phyloP scores from a whole-genome alignment of 2,888 invertebrate genomes.

The Sarcophaga rosellei region DNA sequence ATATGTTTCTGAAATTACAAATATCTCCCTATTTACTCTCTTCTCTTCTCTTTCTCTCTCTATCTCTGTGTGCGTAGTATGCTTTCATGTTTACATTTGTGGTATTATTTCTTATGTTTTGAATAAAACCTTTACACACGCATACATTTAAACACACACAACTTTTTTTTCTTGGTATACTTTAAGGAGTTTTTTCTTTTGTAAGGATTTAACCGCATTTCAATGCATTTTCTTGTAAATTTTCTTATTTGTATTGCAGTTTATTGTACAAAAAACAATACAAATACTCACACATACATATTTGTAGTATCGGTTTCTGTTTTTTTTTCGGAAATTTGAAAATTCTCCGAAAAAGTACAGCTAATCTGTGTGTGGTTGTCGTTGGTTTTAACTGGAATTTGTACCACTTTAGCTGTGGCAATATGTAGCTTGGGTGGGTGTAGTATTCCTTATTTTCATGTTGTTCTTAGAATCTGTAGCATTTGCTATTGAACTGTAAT shows the following conservation, averaged over 20 bases:
- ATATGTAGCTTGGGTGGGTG: neutral
- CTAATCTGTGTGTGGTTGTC: slow-evolving; percentile 60
- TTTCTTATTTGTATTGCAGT: neutral
- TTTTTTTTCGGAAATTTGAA: slow-evolving; percentile 35
- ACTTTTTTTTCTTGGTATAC: neutral
- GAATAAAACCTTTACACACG: slow-evolving; percentile 3
- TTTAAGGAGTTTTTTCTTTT: neutral
- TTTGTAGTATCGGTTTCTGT: slow-evolving; percentile 58
- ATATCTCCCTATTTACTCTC: neutral
- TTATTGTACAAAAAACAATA: too few relatives aligned
- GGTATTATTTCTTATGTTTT: slow-evolving; percentile 8
- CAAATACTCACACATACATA: slow-evolving; percentile 51
- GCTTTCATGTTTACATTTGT: neutral
- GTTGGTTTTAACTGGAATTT: slow-evolving; percentile 4
- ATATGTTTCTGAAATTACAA: slow-evolving; percentile 36
- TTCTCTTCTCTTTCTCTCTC: neutral
- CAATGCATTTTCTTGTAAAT: slow-evolving; percentile 48
- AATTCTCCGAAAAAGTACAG: slow-evolving; percentile 35
- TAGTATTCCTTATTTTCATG: neutral
- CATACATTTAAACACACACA: neutral
- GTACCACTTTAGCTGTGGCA: neutral
- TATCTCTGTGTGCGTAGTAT: neutral
- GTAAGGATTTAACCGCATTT: slow-evolving; percentile 47
- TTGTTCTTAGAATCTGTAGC: slow-evolving; percentile 3
- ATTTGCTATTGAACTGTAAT: slow-evolving; percentile 27